These are phyloP conservation scores for Rhorus exstirpatorius DNA, from an alignment of 2,888 invertebrate species.

Conservation along the genomic window DNA sequence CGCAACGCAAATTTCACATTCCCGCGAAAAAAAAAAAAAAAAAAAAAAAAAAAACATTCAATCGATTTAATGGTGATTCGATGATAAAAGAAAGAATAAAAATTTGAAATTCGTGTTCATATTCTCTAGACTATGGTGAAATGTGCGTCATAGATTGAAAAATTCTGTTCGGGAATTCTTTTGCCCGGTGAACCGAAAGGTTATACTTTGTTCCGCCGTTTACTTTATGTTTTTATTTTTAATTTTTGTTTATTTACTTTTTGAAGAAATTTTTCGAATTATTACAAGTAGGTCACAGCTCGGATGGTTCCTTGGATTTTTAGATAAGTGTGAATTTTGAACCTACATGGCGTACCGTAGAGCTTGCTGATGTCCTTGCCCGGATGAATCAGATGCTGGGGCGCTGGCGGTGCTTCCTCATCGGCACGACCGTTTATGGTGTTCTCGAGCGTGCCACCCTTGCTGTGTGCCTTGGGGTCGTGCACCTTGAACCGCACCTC, in stretches of 20 bases:
- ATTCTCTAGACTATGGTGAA: constrained; percentile 66
- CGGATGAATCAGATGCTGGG: constrained; percentile 94
- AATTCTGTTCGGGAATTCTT: constrained; percentile 59
- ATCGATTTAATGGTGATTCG: constrained; percentile 19
- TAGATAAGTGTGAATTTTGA: constrained; percentile 68
- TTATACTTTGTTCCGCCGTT: constrained; percentile 16
- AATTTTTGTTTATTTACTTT: constrained; percentile 21
- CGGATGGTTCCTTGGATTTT: constrained; percentile 71
- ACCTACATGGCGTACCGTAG: constrained; percentile 87
- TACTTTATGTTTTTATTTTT: constrained; percentile 13
- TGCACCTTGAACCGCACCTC: constrained; percentile 98
- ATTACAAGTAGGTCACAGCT: constrained; percentile 74
- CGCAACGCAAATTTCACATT: constrained; percentile 68
- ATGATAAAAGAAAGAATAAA: not conserved
- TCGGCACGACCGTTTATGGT: constrained; percentile 93
- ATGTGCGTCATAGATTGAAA: constrained; percentile 65
- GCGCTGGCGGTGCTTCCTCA: constrained; percentile 90
- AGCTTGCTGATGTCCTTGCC: constrained; percentile 97
- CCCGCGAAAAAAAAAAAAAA: constrained; percentile 25
- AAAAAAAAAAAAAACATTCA: constrained; percentile 16
- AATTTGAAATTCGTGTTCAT: constrained; percentile 45
- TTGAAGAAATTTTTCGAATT: constrained; percentile 42
- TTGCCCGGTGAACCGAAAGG: constrained; percentile 34
- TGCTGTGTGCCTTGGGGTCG: constrained; percentile 97
- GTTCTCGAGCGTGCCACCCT: constrained; percentile 96